These are phyloP conservation scores for Octodon degus DNA, from an alignment of 2,113 vertebrate species.

Conservation along the genomic window DNA sequence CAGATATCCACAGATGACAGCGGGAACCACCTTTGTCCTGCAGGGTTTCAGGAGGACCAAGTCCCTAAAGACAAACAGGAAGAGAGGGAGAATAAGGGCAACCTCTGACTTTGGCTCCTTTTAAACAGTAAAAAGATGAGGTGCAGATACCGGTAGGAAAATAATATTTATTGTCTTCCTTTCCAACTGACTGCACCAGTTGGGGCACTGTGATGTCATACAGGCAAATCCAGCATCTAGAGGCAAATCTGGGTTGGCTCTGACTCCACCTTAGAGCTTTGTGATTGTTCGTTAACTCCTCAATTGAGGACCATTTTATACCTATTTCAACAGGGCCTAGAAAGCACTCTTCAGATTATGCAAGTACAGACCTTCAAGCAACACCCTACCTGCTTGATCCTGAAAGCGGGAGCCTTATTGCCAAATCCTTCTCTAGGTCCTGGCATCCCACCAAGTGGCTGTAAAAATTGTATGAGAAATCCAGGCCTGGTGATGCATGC, in stretches of 20 bases:
- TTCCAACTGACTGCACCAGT: not conserved
- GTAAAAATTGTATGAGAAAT: not conserved
- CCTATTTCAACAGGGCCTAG: not conserved
- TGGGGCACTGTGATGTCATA: not conserved
- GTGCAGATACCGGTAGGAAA: not conserved
- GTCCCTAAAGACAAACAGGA: not conserved
- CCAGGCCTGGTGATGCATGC: not conserved
- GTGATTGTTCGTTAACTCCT: not conserved
- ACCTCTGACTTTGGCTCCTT: not conserved
- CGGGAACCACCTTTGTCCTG: not conserved
- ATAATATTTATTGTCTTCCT: constrained; percentile 14
- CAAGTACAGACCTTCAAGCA: not conserved
- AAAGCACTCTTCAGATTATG: not conserved
- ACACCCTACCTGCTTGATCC: not conserved
- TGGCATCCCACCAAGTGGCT: not conserved
- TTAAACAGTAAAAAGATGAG: not conserved
- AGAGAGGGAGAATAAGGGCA: not conserved
- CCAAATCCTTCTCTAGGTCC: not conserved
- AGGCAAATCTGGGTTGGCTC: not conserved
- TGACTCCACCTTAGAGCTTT: not conserved
- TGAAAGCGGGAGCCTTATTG: not conserved
- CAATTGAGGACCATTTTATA: not conserved
- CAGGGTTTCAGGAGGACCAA: not conserved
- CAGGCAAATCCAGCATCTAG: constrained; percentile 13
- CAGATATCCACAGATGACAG: not conserved